Conservation (phyloP, 1,140 invertebrate species). For the Drosophila subobscura region DNA sequence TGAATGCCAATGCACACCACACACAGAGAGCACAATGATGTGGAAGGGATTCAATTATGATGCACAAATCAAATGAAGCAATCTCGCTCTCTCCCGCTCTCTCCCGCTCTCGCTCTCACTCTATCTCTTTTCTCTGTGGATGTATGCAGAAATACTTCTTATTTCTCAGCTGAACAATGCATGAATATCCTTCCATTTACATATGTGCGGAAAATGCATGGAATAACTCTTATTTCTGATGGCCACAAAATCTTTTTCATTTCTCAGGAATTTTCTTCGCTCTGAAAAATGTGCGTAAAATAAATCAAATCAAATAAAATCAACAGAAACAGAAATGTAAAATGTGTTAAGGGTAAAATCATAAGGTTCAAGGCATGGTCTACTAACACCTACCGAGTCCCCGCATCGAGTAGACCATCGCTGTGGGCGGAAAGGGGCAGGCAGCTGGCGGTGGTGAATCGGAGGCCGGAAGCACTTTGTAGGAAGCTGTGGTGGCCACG, state of each 20-base stretch:
- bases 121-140: too few relatives aligned
- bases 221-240: too few relatives aligned
- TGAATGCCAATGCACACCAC: slow-evolving; percentile 16
- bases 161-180: too few relatives aligned
- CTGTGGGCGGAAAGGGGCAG: slow-evolving; percentile 91
- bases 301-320: slow-evolving; percentile 28
- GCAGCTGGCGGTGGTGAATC: slow-evolving; percentile 80
- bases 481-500: slow-evolving; percentile 79
- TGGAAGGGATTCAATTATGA: slow-evolving; percentile 38
- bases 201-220: too few relatives aligned
- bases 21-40: slow-evolving; percentile 24
- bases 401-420: slow-evolving; percentile 93
- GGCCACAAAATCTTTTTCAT: too few relatives aligned
- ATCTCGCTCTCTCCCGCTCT: too few relatives aligned
- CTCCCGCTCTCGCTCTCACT: too few relatives aligned
- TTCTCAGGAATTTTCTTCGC: background rate
- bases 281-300: slow-evolving; percentile 32
- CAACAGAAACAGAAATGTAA: background rate
- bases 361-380: slow-evolving; percentile 74
- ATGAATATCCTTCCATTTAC: too few relatives aligned
- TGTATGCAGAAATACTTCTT: too few relatives aligned
- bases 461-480: slow-evolving; percentile 83
- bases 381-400: slow-evolving; percentile 84
- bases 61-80: slow-evolving; percentile 34
- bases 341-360: slow-evolving; percentile 24